Evolutionary conservation across 64 coral and sea anemone genomes (phyloP).

Genomic region (Montipora foliosa): DNA sequence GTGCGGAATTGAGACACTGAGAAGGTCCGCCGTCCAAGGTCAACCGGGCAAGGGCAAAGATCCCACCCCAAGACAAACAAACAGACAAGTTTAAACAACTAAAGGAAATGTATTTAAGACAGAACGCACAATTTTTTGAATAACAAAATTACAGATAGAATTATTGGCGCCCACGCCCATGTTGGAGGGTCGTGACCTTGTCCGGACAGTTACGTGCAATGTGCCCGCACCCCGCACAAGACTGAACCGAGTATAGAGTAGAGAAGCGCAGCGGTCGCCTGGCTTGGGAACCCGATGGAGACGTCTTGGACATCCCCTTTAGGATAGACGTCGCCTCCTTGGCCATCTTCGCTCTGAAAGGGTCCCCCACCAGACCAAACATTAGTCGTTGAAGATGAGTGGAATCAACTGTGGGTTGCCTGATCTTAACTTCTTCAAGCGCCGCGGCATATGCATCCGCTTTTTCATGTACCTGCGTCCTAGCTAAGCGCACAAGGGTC

Average conservation of each 20-base stretch:
- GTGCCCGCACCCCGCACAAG: not conserved
- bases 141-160: not conserved
- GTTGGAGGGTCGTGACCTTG: not conserved
- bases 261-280: not conserved
- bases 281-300: not conserved
- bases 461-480: conserved; percentile 3
- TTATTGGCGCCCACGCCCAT: not conserved
- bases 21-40: not conserved
- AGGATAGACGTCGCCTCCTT: not conserved
- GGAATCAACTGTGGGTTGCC: not conserved
- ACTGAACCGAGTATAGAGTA: not conserved
- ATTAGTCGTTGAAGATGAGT: not conserved
- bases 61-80: not conserved
- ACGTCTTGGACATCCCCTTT: not conserved
- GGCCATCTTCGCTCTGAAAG: not conserved
- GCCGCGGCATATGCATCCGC: not conserved
- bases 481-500: not conserved
- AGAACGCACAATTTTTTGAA: not conserved
- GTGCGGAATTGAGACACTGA: conserved; percentile 4
- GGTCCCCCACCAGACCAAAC: not conserved
- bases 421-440: not conserved
- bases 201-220: not conserved
- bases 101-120: conserved; percentile 8
- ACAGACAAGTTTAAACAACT: not conserved
- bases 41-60: not conserved